Evolutionary conservation across 2,888 invertebrate genomes (phyloP), one percentile per base, ranked within the genome.

Genomic region (Fragum whitleyi): DNA sequence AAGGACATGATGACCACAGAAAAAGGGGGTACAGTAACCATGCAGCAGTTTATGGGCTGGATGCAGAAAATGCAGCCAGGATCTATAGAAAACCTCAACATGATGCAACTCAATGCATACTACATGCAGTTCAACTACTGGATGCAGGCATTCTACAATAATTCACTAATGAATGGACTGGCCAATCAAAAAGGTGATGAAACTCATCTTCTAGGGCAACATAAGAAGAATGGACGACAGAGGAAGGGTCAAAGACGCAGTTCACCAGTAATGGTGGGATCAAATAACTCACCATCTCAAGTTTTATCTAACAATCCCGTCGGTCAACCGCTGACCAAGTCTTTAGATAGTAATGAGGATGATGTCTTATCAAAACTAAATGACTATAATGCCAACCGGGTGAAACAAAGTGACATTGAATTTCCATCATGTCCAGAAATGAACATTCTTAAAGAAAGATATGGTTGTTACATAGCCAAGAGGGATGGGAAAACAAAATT

Each of bases 341-440:
- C 39, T 2, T 19, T 11, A 42, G 42, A 26, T 42, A 39, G 2
- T 19, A 0, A 2, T 7, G 9, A 3, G 23, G 29, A 65, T 23
- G 21, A 32, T 42, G n/a, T 26, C 7, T 14, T 21, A 42, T 14
- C 65, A 2, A 42, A 65, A 1, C 23, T 71, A 23, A 81, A 59
- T 71, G 77, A 81, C 55, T 69, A 77, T 39, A 74, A 77, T 68
- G 77, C 74, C 16, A 81, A 81, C 47, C 59, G 67, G 26, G 42
- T 81, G 1, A 77, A 69, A 51, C 9, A 21, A 0, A 47, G 47
- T 19, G 23, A 53, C n/a, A 69, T 51, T 7, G 26, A 53, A 6
- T 53, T 59, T 14, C 36, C 72, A 16, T 26, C 16, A n/a, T 28
- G 29, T 26, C 39, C 61, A 59, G 72, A 59, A 26, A 26, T 59